These are phyloP conservation scores for Chaetogeoica ovagalla DNA, from an alignment of 2,888 invertebrate genomes.

Conservation along the genomic window DNA sequence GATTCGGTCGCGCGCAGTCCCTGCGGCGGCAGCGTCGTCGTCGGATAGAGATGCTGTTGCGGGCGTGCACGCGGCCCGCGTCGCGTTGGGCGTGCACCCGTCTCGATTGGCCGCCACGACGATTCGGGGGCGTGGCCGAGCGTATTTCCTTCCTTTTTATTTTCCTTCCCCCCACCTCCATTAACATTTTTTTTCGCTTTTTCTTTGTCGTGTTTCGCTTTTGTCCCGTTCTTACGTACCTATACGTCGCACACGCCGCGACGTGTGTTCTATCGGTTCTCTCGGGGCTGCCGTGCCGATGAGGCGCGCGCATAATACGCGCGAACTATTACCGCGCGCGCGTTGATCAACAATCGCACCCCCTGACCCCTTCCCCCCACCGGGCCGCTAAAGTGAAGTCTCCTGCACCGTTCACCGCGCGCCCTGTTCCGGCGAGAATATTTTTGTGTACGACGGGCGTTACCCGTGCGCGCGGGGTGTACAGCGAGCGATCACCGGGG, in stretches of 20 bases:
- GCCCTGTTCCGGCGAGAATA: neutral
- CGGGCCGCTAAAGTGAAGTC: too few relatives aligned
- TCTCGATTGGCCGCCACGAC: slow-evolving; percentile 41
- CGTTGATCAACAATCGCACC: slow-evolving; percentile 41
- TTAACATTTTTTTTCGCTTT: too few relatives aligned
- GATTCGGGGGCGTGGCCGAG: slow-evolving; percentile 54
- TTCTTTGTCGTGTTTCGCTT: neutral
- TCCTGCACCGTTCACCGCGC: neutral
- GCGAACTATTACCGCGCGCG: slow-evolving; percentile 5
- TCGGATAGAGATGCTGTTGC: too few relatives aligned
- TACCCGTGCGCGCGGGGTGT: neutral
- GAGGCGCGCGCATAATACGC: too few relatives aligned
- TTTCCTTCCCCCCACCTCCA: neutral
- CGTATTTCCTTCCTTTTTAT: neutral
- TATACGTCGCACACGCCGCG: too few relatives aligned
- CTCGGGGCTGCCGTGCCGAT: too few relatives aligned
- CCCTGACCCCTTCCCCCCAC: neutral
- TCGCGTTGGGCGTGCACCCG: slow-evolving; percentile 29
- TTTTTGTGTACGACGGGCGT: too few relatives aligned
- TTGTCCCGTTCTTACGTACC: neutral
- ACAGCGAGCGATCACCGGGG: too few relatives aligned
- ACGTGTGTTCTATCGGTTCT: too few relatives aligned
- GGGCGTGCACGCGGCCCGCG: neutral
- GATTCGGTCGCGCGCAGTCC: slow-evolving; percentile 13
- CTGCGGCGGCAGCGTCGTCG: too few relatives aligned